Conservation (phyloP, 2,888 invertebrate genomes). For the Diarsia mendica region DNA sequence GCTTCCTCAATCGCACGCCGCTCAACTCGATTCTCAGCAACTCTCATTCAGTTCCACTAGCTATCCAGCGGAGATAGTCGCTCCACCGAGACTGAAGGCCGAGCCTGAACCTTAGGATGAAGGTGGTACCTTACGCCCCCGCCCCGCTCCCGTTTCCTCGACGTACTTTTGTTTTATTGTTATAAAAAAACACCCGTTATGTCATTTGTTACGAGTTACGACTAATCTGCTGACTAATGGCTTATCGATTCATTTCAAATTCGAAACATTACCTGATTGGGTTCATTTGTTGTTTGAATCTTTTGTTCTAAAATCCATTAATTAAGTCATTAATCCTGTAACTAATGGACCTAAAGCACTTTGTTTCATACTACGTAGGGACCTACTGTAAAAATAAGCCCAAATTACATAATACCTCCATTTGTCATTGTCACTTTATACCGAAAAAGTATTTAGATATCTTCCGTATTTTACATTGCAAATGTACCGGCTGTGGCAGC, state of each 20-base stretch:
- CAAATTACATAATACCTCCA: conserved; percentile 10
- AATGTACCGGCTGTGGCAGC: too few species aligned
- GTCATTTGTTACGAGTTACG: not conserved
- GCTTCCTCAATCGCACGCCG: too few species aligned
- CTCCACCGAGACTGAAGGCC: too few species aligned
- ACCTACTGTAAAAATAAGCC: conserved; percentile 1
- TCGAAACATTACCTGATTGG: conserved; percentile 37
- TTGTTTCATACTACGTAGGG: conserved; percentile 8
- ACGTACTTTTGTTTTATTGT: not conserved
- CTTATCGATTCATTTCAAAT: conserved; percentile 7
- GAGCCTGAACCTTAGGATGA: too few species aligned
- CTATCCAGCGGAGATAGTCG: too few species aligned
- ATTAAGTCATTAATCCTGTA: not conserved
- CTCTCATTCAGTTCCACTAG: too few species aligned
- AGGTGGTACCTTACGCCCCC: too few species aligned
- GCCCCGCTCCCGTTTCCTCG: too few species aligned
- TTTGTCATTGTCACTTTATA: conserved; percentile 14
- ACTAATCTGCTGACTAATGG: conserved; percentile 5
- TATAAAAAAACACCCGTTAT: not conserved
- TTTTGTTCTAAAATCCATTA: conserved; percentile 15
- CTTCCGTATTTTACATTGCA: not conserved
- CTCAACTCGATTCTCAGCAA: too few species aligned
- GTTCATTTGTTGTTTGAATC: conserved; percentile 17
- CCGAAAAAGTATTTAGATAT: not conserved
- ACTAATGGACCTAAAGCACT: conserved; percentile 4